These are phyloP conservation scores for Ctenoplectra terminalis DNA, from an alignment of 1,140 invertebrate species.

Conservation along the genomic window DNA sequence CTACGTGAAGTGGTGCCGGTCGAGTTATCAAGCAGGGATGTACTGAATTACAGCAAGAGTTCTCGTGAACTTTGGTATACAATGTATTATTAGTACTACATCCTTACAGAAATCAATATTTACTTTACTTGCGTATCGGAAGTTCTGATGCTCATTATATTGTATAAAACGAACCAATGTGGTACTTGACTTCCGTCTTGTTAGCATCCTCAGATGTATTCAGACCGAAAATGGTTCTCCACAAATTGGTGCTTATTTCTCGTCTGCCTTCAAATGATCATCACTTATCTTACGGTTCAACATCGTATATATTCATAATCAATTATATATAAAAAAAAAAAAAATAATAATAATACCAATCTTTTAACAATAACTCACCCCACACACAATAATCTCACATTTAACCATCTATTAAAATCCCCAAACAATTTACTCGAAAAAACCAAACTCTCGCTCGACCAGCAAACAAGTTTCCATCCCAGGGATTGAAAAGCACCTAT, in stretches of 20 bases:
- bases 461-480: too few species aligned
- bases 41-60: background rate
- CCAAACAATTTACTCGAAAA: too few species aligned
- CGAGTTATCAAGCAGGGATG: background rate
- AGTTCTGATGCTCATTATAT: background rate
- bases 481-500: too few species aligned
- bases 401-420: too few species aligned
- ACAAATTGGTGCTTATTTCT: background rate
- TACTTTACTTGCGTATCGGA: background rate
- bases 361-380: too few species aligned
- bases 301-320: too few species aligned
- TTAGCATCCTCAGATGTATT: background rate
- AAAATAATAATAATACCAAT: too few species aligned
- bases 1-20: too few species aligned
- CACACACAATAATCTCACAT: too few species aligned
- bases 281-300: background rate
- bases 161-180: background rate
- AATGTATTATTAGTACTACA: background rate
- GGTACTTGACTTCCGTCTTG: background rate
- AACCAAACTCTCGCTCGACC: too few species aligned
- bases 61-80: background rate
- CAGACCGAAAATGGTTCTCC: background rate
- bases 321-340: too few species aligned
- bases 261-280: background rate
- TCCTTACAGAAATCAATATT: background rate